Conservation (phyloP, 1,140 invertebrate genomes). For the Stratiolaelaps scimitus region DNA sequence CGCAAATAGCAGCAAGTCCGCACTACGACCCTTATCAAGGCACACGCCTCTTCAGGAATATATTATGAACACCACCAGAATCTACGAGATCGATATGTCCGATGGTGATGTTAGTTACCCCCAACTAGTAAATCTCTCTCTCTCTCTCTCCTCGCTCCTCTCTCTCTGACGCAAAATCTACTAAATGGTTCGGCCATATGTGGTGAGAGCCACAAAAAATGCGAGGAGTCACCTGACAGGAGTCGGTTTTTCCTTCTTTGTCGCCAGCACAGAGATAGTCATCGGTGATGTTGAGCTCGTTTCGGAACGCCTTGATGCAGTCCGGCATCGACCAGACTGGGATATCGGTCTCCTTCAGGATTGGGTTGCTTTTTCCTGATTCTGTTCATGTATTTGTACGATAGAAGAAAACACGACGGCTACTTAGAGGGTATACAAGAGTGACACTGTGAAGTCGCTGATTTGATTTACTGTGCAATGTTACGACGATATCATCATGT, state of each 20-base stretch:
- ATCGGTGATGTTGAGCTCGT: constrained; percentile 31
- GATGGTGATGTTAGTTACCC: not conserved
- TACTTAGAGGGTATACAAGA: too few species aligned
- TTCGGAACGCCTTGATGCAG: constrained; percentile 31
- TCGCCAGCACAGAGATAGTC: constrained; percentile 32
- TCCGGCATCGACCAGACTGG: constrained; percentile 8
- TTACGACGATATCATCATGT: too few species aligned
- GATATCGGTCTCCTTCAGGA: constrained; percentile 25
- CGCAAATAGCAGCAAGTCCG: too few species aligned
- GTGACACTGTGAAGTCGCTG: too few species aligned
- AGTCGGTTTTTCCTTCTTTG: constrained; percentile 30
- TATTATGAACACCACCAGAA: too few species aligned
- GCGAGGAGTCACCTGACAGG: constrained; percentile 36
- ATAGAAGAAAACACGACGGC: not conserved
- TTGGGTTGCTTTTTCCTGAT: not conserved
- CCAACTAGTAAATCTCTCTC: not conserved
- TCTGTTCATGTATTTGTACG: not conserved
- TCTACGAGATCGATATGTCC: not conserved
- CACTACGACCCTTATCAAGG: too few species aligned
- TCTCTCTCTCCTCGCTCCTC: too few species aligned
- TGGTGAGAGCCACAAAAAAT: not conserved
- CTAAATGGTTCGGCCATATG: too few species aligned
- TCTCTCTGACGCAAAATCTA: too few species aligned
- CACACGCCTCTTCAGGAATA: too few species aligned
- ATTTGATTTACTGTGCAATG: too few species aligned